Percentiles rank a stretch among this genome's conserved stretches.
phyloP scores from a whole-genome alignment of 2,888 invertebrate species.

The Volucella bombylans region DNA sequence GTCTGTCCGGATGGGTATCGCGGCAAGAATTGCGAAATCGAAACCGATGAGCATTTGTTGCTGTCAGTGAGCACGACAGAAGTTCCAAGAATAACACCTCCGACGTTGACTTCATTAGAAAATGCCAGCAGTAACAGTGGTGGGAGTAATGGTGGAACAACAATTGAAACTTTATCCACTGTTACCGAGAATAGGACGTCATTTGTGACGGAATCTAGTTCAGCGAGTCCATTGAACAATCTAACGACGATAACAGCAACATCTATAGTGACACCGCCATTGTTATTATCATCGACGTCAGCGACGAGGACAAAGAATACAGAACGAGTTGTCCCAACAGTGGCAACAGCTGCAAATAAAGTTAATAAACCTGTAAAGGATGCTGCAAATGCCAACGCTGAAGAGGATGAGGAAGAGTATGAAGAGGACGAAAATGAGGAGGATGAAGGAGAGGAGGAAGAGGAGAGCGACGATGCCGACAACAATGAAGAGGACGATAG shows the following conservation, averaged over 20 bases:
- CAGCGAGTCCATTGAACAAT: conserved; percentile 49
- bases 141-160: conserved; percentile 1
- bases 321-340: conserved; percentile 22
- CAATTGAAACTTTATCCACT: conserved; percentile 48
- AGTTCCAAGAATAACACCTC: conserved; percentile 80
- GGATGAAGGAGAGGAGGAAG: neutral
- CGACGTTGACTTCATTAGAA: conserved; percentile 70
- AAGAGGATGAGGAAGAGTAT: conserved; percentile 11
- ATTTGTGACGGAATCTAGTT: conserved; percentile 31
- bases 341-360: conserved; percentile 48
- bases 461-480: neutral
- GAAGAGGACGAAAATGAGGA: conserved; percentile 28
- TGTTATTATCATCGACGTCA: neutral
- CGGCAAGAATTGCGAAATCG: conserved; percentile 89
- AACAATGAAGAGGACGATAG: conserved; percentile 30
- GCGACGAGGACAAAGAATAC: conserved; percentile 13
- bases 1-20: conserved; percentile 89
- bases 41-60: conserved; percentile 80
- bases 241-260: conserved; percentile 20
- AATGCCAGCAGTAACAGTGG: neutral
- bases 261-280: neutral
- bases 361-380: conserved; percentile 57
- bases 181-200: conserved; percentile 19
- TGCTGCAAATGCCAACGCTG: conserved; percentile 29
- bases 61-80: conserved; percentile 77